Conservation (phyloP, 2,888 invertebrate genomes). For the Heliconius sara region DNA sequence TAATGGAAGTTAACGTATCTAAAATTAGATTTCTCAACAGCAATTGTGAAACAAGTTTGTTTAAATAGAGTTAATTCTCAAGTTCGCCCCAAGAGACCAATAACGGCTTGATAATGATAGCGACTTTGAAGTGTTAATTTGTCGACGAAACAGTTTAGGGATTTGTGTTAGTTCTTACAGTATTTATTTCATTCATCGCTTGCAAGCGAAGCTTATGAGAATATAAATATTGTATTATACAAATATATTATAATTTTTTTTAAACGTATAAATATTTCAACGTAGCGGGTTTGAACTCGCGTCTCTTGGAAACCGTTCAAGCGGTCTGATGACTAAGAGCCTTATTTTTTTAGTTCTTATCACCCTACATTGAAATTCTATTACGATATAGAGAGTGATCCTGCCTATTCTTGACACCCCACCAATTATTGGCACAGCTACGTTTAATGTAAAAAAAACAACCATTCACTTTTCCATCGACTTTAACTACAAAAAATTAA, state of each 20-base stretch:
- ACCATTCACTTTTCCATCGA: too few relatives aligned
- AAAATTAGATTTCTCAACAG: constrained; percentile 40
- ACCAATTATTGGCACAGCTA: too few relatives aligned
- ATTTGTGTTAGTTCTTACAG: constrained; percentile 1
- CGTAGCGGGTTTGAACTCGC: not conserved
- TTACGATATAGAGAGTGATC: too few relatives aligned
- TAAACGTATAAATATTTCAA: too few relatives aligned
- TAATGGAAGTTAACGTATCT: constrained; percentile 35
- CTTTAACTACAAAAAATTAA: too few relatives aligned
- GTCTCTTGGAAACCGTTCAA: not conserved
- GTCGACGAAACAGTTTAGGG: constrained; percentile 42
- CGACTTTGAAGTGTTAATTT: constrained; percentile 54
- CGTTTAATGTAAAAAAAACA: too few relatives aligned
- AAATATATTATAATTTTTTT: not conserved
- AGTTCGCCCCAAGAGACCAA: constrained; percentile 51
- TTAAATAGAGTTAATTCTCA: constrained; percentile 41
- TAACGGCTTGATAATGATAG: constrained; percentile 53
- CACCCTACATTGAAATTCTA: too few relatives aligned
- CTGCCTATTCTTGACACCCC: too few relatives aligned
- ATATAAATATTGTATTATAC: not conserved
- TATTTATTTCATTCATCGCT: not conserved
- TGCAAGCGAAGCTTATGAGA: not conserved
- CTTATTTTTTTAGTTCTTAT: too few relatives aligned
- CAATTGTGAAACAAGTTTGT: constrained; percentile 42
- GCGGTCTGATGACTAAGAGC: too few relatives aligned